Conservation (phyloP, 1,140 invertebrate species). For the Drosophila lacertosa region DNA sequence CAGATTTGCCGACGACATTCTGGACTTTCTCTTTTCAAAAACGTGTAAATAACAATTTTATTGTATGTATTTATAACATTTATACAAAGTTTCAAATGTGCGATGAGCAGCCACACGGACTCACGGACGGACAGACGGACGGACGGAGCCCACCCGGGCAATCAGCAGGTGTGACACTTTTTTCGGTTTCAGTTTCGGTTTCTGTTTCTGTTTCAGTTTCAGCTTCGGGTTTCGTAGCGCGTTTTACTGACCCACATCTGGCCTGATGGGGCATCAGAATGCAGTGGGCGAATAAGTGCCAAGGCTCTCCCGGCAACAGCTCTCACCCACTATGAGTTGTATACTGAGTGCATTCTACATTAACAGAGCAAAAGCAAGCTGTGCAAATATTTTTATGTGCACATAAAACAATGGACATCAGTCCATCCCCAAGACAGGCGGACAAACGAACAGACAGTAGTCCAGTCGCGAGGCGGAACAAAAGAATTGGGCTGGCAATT, state of each 20-base stretch:
- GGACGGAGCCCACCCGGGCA: slow-evolving; percentile 14
- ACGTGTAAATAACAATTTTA: slow-evolving; percentile 80
- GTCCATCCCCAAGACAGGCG: slow-evolving; percentile 33
- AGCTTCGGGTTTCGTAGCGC: slow-evolving; percentile 42
- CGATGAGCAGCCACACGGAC: slow-evolving; percentile 43
- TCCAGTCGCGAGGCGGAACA: slow-evolving; percentile 48
- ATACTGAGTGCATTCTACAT: slow-evolving; percentile 45
- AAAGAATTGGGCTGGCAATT: slow-evolving; percentile 66
- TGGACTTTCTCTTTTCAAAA: slow-evolving; percentile 80
- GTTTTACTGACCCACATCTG: slow-evolving; percentile 77
- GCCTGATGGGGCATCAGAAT: slow-evolving; percentile 69
- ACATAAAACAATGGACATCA: slow-evolving; percentile 59
- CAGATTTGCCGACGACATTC: slow-evolving; percentile 38
- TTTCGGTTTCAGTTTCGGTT: slow-evolving; percentile 8
- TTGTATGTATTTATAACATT: slow-evolving; percentile 76
- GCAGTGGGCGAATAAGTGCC: slow-evolving; percentile 56
- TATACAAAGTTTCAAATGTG: slow-evolving; percentile 59
- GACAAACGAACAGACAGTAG: slow-evolving; percentile 1
- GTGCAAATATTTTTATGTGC: slow-evolving; percentile 74
- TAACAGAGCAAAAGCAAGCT: slow-evolving; percentile 66
- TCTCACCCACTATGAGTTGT: slow-evolving; percentile 62
- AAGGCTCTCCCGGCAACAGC: slow-evolving; percentile 69
- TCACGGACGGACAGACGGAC: slow-evolving; percentile 30
- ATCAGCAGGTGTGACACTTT: slow-evolving; percentile 67
- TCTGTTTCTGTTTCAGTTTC: slow-evolving; percentile 52